Evolutionary conservation across 2,113 vertebrate genomes (phyloP).

Genomic region (Myiozetetes cayanensis): DNA sequence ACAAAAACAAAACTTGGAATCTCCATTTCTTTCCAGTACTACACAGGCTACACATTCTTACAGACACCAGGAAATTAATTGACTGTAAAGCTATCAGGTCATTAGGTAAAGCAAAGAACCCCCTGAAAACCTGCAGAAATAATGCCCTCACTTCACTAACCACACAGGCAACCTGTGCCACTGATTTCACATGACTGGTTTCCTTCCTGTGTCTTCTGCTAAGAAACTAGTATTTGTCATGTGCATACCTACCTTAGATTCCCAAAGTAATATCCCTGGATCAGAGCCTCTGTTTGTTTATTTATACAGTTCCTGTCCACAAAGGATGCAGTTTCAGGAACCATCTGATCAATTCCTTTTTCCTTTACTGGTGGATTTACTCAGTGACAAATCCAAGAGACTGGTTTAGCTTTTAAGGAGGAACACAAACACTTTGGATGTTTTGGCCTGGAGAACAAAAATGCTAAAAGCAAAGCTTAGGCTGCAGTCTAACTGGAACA

Average conservation of each 20-base stretch:
- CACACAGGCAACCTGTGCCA: not conserved
- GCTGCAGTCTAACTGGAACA: not conserved
- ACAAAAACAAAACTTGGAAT: not conserved
- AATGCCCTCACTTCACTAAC: not conserved
- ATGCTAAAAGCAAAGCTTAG: not conserved
- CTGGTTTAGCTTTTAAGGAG: not conserved
- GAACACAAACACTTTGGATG: not conserved
- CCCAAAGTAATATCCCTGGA: not conserved
- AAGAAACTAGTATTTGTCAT: not conserved
- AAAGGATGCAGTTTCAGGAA: not conserved
- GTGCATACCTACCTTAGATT: not conserved
- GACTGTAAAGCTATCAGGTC: not conserved
- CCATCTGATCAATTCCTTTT: not conserved
- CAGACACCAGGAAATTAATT: not conserved
- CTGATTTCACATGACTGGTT: not conserved
- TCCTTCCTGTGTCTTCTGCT: not conserved
- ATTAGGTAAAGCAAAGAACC: not conserved
- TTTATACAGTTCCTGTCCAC: not conserved
- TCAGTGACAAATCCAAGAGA: not conserved
- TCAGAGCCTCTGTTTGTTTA: not conserved
- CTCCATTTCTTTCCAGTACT: not conserved
- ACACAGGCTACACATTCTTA: not conserved
- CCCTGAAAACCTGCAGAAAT: not conserved
- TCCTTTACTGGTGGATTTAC: not conserved
- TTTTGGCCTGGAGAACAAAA: not conserved